A percentile compares a stretch with the other conserved stretches of the same genome.
Conservation (phyloP, 30 jellyfish, hydroid and myxozoan species). For the Hydractinia echinata region DNA sequence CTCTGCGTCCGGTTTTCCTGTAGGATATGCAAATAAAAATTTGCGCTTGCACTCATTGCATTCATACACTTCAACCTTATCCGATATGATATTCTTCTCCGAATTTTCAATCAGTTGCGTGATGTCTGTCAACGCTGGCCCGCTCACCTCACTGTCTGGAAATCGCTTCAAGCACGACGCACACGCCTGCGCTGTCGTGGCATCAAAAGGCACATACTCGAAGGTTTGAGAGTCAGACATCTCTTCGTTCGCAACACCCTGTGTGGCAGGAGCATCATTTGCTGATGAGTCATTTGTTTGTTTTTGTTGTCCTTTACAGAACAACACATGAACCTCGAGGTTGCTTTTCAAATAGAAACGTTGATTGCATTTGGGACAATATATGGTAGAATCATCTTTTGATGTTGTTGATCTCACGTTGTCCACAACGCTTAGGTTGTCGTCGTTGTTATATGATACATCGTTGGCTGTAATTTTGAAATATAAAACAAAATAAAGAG, state of each 20-base stretch:
- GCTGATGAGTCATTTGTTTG: background rate
- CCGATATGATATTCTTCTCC: background rate
- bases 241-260: background rate
- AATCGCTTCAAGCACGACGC: slow-evolving; percentile 9
- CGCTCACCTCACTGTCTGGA: background rate
- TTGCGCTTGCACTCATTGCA: slow-evolving; percentile 26
- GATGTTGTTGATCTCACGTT: background rate
- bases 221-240: slow-evolving; percentile 9
- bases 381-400: background rate
- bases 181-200: background rate
- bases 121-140: background rate
- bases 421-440: too few species aligned
- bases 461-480: too few species aligned
- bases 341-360: slow-evolving; percentile 24
- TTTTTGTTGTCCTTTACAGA: slow-evolving; percentile 20
- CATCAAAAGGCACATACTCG: slow-evolving; percentile 8
- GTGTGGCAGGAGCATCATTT: background rate
- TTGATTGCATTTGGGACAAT: slow-evolving; percentile 18
- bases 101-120: background rate
- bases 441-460: too few species aligned
- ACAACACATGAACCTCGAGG: slow-evolving; percentile 21
- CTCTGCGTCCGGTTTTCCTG: background rate
- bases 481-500: too few species aligned
- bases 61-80: slow-evolving; percentile 17
- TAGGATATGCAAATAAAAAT: slow-evolving; percentile 18